phyloP scores from a whole-genome alignment of 2,113 vertebrate species.

The Microcebus tavaratra region DNA sequence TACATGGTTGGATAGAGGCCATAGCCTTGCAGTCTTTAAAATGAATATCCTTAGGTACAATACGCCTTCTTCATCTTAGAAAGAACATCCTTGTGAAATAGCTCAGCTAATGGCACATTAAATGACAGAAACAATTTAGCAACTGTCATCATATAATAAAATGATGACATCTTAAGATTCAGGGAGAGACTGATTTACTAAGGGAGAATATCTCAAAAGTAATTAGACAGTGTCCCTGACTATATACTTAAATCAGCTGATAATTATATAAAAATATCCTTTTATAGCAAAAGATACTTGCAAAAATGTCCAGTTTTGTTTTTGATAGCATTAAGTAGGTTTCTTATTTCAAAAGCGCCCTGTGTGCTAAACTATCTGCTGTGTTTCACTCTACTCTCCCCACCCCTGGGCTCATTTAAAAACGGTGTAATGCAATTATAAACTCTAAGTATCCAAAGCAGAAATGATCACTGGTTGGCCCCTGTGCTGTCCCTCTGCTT shows the following conservation, averaged over 20 bases:
- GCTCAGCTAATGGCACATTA: neutral
- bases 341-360: neutral
- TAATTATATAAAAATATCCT: neutral
- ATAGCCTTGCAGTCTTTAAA: neutral
- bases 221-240: neutral
- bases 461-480: neutral
- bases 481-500: rapidly evolving
- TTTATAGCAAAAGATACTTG: neutral
- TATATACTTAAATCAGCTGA: neutral
- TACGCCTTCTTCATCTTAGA: neutral
- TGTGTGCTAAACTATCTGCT: neutral
- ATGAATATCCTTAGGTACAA: neutral
- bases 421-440: neutral
- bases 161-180: neutral
- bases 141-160: conserved; percentile 1
- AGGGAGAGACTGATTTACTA: neutral
- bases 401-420: neutral
- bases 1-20: neutral
- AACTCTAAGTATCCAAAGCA: neutral
- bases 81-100: neutral
- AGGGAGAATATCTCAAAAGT: neutral
- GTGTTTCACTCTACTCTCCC: neutral
- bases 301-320: neutral
- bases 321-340: neutral
- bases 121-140: neutral